Percentiles rank a stretch among this genome's conserved stretches.
Evolutionary conservation across 2,888 invertebrate genomes (phyloP).

Genomic region (Perizoma flavofasciatum): DNA sequence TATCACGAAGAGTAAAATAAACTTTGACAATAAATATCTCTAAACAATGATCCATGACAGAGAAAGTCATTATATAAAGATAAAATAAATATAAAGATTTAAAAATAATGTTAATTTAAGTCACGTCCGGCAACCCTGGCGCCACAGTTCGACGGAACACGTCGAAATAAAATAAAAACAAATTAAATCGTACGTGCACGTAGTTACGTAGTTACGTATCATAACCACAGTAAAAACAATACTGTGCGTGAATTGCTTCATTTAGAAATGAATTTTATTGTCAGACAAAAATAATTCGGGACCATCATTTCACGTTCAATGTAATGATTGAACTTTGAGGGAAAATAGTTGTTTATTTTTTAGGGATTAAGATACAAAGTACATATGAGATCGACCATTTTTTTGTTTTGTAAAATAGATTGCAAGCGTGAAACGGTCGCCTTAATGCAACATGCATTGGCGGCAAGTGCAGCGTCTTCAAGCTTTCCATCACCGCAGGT

Average conservation of each 20-base stretch:
- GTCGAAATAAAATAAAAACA: constrained; percentile 43
- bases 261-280: not conserved
- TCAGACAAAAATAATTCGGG: too few species aligned
- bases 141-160: constrained; percentile 32
- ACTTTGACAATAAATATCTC: constrained; percentile 5
- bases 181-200: constrained; percentile 39
- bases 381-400: too few species aligned
- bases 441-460: too few species aligned
- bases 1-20: constrained; percentile 9
- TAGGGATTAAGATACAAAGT: too few species aligned
- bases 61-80: not conserved
- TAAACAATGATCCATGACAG: constrained; percentile 14
- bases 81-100: too few species aligned
- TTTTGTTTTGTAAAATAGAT: too few species aligned
- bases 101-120: constrained; percentile 13
- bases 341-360: too few species aligned
- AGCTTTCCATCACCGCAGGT: too few species aligned
- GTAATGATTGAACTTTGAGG: too few species aligned
- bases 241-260: constrained; percentile 16
- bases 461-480: too few species aligned
- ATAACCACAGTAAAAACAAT: constrained; percentile 3
- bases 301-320: too few species aligned
- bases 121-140: constrained; percentile 22
- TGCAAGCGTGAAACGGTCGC: too few species aligned
- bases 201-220: constrained; percentile 31